phyloP scores from a whole-genome alignment of 2,888 invertebrate species.

The Drosophila kokeensis region DNA sequence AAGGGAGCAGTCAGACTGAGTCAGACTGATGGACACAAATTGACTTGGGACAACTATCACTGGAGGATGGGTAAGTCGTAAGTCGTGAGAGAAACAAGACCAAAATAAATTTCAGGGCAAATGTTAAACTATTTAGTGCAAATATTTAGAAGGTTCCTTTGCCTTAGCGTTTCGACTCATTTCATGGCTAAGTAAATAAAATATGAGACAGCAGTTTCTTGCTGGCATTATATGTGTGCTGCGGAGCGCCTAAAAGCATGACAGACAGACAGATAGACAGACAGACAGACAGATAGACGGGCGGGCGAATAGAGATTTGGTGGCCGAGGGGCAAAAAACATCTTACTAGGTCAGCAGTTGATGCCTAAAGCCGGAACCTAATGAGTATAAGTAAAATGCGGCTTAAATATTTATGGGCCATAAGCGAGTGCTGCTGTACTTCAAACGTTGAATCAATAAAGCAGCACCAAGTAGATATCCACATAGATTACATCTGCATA shows the following conservation, averaged over 20 bases:
- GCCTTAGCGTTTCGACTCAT: conserved; percentile 56
- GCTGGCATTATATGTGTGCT: conserved; percentile 43
- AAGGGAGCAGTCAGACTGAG: conserved; percentile 6
- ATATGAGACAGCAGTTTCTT: conserved; percentile 55
- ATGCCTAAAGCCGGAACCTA: conserved; percentile 57
- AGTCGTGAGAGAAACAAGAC: conserved; percentile 10
- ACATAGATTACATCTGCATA: conserved; percentile 33
- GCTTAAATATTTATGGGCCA: conserved; percentile 53
- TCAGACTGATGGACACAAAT: conserved; percentile 56
- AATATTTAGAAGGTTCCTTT: conserved; percentile 24
- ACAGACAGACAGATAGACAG: conserved; percentile 4
- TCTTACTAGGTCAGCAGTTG: conserved; percentile 67
- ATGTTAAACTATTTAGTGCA: conserved; percentile 74
- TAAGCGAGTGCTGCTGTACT: conserved; percentile 36
- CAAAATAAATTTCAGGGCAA: conserved; percentile 57
- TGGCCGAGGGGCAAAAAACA: conserved; percentile 3
- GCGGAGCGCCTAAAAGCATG: conserved; percentile 33
- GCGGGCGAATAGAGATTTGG: neutral
- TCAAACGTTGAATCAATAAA: conserved; percentile 43
- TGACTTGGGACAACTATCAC: conserved; percentile 61
- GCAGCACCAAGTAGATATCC: conserved; percentile 6
- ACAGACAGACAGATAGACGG: neutral
- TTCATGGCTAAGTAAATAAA: conserved; percentile 72
- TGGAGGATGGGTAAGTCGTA: neutral
- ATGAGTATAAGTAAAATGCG: conserved; percentile 39